Evolutionary conservation across 2,113 vertebrate genomes (phyloP).

Genomic region (Zapus hudsonius): DNA sequence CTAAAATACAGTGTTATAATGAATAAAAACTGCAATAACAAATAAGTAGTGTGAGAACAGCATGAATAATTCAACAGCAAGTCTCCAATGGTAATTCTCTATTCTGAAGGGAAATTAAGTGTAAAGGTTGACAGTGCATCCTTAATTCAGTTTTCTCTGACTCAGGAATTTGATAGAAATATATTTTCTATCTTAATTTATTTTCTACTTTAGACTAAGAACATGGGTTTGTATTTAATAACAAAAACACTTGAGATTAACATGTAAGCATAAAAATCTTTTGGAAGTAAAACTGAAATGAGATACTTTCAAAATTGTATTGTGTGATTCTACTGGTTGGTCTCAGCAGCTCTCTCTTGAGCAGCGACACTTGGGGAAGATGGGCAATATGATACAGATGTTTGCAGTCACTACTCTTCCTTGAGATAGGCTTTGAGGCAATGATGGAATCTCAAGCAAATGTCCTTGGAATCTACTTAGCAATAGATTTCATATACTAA

Average conservation of each 20-base stretch:
- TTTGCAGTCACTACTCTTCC: not conserved
- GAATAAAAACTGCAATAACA: constrained; percentile 63
- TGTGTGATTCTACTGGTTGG: not conserved
- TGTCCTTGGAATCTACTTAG: not conserved
- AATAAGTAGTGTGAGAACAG: constrained; percentile 69
- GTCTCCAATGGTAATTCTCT: constrained; percentile 29
- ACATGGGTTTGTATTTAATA: not conserved
- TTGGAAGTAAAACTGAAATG: not conserved
- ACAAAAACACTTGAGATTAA: constrained; percentile 3
- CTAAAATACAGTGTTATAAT: constrained; percentile 74
- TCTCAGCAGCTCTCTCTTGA: not conserved
- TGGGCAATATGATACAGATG: accelerated
- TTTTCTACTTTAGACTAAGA: not conserved
- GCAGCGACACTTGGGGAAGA: not conserved
- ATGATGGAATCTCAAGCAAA: not conserved
- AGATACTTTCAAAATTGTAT: not conserved
- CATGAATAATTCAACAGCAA: constrained; percentile 77
- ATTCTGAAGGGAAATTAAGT: constrained; percentile 70
- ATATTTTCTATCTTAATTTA: not conserved
- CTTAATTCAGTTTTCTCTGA: constrained; percentile 43
- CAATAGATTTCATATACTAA: not conserved
- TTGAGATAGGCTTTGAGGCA: not conserved
- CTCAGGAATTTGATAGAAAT: constrained; percentile 40
- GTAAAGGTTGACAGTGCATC: constrained; percentile 18
- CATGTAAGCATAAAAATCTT: not conserved